These are phyloP conservation scores for Idaea aversata DNA, from an alignment of 2,888 invertebrate species.

Conservation along the genomic window DNA sequence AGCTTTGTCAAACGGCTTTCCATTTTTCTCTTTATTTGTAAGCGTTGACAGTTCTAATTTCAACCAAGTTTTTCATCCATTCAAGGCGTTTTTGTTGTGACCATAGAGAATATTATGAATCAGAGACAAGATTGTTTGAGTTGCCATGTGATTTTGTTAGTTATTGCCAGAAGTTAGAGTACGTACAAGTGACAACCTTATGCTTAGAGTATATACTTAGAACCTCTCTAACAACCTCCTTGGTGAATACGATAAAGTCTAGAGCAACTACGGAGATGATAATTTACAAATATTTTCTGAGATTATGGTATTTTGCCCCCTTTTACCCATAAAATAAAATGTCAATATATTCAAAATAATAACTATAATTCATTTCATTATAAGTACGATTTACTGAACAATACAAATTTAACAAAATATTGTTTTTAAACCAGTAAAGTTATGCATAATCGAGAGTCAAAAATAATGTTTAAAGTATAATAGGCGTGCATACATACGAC, in stretches of 20 bases:
- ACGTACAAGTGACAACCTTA: no score
- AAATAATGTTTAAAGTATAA: constrained; percentile 6
- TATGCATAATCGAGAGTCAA: neutral
- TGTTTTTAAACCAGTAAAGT: constrained; percentile 13
- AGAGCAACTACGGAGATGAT: neutral
- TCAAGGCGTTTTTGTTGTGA: neutral
- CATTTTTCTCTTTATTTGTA: constrained; percentile 61
- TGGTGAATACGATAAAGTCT: constrained; percentile 3
- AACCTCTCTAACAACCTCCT: constrained; percentile 3
- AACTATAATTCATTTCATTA: constrained; percentile 65
- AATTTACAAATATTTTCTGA: constrained; percentile 14
- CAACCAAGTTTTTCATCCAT: constrained; percentile 37
- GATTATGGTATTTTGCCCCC: constrained; percentile 2
- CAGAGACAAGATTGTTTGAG: constrained; percentile 1
- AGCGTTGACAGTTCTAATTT: constrained; percentile 64
- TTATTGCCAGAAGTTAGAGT: constrained; percentile 5
- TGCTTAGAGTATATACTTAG: no score
- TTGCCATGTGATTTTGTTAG: constrained; percentile 8
- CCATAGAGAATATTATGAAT: neutral
- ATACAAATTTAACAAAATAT: constrained; percentile 60
- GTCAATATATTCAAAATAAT: constrained; percentile 57
- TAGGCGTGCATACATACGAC: constrained; percentile 6
- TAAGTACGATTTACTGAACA: constrained; percentile 67
- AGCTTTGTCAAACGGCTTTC: constrained; percentile 71
- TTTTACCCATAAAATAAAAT: constrained; percentile 35